A percentile compares a stretch with the other conserved stretches of the same genome.
phyloP scores from a whole-genome alignment of 2,888 invertebrate species.

The Pyrocoelia pectoralis region DNA sequence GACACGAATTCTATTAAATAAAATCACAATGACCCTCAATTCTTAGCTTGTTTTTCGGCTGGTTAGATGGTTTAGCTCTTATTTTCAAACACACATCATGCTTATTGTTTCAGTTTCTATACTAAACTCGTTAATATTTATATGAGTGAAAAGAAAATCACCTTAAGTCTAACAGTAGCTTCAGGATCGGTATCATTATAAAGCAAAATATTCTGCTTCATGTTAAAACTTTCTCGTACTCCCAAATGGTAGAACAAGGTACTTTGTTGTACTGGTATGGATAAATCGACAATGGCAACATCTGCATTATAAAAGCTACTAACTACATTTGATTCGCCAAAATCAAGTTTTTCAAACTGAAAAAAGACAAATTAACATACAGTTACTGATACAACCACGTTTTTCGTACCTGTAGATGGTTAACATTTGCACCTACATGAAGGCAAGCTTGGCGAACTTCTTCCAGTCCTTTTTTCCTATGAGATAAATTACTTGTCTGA shows the following conservation, averaged over 20 bases:
- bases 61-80: no score
- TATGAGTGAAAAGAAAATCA: constrained; percentile 54
- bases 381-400: not conserved
- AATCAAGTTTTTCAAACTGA: constrained; percentile 96
- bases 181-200: constrained; percentile 91
- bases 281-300: constrained; percentile 94
- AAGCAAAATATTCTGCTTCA: constrained; percentile 92
- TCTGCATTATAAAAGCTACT: constrained; percentile 99
- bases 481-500: constrained; percentile 72
- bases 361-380: constrained; percentile 41
- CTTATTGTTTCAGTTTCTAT: no score
- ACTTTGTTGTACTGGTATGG: constrained; percentile 90
- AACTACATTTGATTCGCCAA: constrained; percentile 93
- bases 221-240: constrained; percentile 95
- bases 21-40: no score
- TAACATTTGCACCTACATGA: constrained; percentile 80
- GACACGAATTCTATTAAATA: no score
- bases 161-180: constrained; percentile 87
- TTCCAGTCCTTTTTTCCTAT: constrained; percentile 83
- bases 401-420: constrained; percentile 79
- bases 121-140: constrained; percentile 22
- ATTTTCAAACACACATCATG: no score
- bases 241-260: constrained; percentile 96
- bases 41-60: no score
- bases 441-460: constrained; percentile 84